Evolutionary conservation across 1,140 invertebrate species (phyloP).

Genomic region (Spodoptera litura): DNA sequence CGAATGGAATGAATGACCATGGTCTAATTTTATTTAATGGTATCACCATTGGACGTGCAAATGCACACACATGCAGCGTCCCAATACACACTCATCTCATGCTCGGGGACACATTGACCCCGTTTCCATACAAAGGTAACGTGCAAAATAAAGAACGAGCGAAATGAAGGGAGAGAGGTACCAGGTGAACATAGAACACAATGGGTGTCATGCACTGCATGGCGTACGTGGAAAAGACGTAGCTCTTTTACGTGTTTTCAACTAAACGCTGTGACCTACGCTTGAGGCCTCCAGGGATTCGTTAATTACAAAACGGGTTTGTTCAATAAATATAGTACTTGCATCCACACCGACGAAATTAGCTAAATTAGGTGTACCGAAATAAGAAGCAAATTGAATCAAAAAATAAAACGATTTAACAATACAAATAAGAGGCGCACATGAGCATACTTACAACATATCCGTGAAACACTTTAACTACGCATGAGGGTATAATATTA

Average conservation of each 20-base stretch:
- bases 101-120: slow-evolving; percentile 61
- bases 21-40: too few species aligned
- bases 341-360: too few species aligned
- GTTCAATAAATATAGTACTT: too few species aligned
- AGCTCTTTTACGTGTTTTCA: slow-evolving; percentile 44
- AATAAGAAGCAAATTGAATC: too few species aligned
- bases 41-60: background rate
- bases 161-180: slow-evolving; percentile 64
- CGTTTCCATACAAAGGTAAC: slow-evolving; percentile 58
- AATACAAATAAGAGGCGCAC: slow-evolving; percentile 9
- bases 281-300: background rate
- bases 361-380: too few species aligned
- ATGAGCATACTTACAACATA: background rate
- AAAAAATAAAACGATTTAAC: background rate
- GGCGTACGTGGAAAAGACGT: slow-evolving; percentile 42
- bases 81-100: slow-evolving; percentile 58
- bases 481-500: slow-evolving; percentile 25
- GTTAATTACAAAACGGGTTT: too few species aligned
- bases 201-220: slow-evolving; percentile 37
- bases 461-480: slow-evolving; percentile 17
- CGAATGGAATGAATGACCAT: too few species aligned
- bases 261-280: slow-evolving; percentile 26
- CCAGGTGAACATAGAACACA: slow-evolving; percentile 58
- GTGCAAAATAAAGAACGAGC: slow-evolving; percentile 63
- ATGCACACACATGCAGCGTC: slow-evolving; percentile 12